These are phyloP conservation scores for Aphaenogaster ashmeadi DNA, from an alignment of 1,140 invertebrate species.

Conservation along the genomic window DNA sequence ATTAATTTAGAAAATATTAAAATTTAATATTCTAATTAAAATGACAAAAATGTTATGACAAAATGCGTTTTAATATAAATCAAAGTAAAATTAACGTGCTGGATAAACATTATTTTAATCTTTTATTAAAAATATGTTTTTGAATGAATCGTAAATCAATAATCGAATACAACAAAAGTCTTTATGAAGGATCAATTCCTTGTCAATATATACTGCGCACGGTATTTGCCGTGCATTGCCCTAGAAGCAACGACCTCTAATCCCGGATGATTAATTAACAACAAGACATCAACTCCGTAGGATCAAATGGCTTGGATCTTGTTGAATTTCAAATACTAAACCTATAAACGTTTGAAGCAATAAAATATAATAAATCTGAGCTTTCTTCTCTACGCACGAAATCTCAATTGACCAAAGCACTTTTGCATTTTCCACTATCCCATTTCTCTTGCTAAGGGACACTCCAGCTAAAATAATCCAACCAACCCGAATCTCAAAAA, in stretches of 20 bases:
- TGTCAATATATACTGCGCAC: constrained; percentile 24
- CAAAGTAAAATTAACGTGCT: not conserved
- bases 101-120: not conserved
- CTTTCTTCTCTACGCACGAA: constrained; percentile 18
- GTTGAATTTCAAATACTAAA: constrained; percentile 25
- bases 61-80: not conserved
- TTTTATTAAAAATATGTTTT: not conserved
- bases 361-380: constrained; percentile 8
- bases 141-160: not conserved
- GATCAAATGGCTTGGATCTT: constrained; percentile 25
- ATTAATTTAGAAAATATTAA: constrained; percentile 13
- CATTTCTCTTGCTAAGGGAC: not conserved
- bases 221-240: constrained; percentile 36
- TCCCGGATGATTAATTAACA: constrained; percentile 52
- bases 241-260: constrained; percentile 58
- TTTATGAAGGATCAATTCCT: constrained; percentile 16
- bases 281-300: constrained; percentile 39
- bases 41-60: not conserved
- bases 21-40: constrained; percentile 11
- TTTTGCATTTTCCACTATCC: constrained; percentile 18
- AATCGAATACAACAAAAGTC: not conserved
- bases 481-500: constrained; percentile 25
- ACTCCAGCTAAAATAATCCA: constrained; percentile 18
- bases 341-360: not conserved
- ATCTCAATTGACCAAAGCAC: constrained; percentile 8